Evolutionary conservation across 1,140 invertebrate species (phyloP), one percentile per base, ranked within the genome.

Genomic region (Hirudo medicinalis): DNA sequence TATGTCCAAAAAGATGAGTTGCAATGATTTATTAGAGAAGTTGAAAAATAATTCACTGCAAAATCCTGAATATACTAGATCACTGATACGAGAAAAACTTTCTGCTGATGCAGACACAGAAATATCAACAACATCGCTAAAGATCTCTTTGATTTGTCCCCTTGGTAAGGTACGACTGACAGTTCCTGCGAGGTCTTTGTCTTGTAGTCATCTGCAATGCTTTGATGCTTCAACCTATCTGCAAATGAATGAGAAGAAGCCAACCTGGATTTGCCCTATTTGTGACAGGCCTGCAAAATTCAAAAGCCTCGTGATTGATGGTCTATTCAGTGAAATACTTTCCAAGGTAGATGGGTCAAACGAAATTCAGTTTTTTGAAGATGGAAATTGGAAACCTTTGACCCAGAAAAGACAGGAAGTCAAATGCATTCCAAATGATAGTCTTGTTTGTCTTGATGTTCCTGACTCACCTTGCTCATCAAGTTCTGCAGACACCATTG

Each of bases 251-350:
- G 60, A 72, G 19, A 68, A 67, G 49, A 97, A 96, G 80, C 92
- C 94, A 27, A 96, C 92, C 0, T 99, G 96, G 95, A 88, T 90
- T 74, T 99, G 96, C 85, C 94, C 95, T 2, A 92, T 98, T 11
- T 99, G 96, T 63, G 70, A 71, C 70, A 66, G 29, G 32, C 54
- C 43, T 9, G 57, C 57, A 29, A 43, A 63, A 60, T 32, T 29
- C 57, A 22, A 71, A 2, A 36, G 25, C 27, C 29, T 71, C 3
- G 19, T 60, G 15, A 60, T 71, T 32, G 70, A 71, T 60, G 54
- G 70, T 20, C 55, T 74, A 15, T 74, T 74, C 63, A 74, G 69
- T 20, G 74, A 74, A 55, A 73, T 74, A 13, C 67, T 72, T 36
- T 27, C 63, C 9, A 71, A 27, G n/a, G 72, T 36, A 2, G n/a